These are phyloP conservation scores for Macrophya annulata DNA, from an alignment of 2,888 invertebrate species.

Conservation along the genomic window DNA sequence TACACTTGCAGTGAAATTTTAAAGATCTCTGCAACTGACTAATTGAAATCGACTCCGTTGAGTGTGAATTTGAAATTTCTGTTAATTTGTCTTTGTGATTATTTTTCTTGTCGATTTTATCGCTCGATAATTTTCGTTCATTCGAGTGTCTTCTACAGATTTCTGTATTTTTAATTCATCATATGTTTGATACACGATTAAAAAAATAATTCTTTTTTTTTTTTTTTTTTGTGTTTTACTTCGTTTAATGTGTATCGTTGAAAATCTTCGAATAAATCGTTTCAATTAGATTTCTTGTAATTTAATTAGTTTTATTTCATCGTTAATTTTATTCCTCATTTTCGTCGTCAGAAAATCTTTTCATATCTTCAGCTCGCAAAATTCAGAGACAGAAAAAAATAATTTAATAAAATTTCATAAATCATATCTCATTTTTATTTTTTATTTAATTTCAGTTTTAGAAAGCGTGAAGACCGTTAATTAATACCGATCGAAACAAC, in stretches of 20 bases:
- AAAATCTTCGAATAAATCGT: constrained; percentile 47
- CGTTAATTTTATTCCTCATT: not conserved
- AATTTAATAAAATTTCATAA: too few relatives aligned
- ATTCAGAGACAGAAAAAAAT: too few relatives aligned
- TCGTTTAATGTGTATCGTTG: constrained; percentile 30
- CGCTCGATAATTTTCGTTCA: not conserved
- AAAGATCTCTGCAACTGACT: constrained; percentile 2
- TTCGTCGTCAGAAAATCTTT: not conserved
- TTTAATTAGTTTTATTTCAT: too few relatives aligned
- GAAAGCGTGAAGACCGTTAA: constrained; percentile 40
- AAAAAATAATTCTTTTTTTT: too few relatives aligned
- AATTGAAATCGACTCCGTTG: constrained; percentile 14
- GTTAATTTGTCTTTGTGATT: constrained; percentile 27
- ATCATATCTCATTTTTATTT: not conserved
- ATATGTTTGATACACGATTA: not conserved
- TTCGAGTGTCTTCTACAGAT: not conserved
- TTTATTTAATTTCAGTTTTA: constrained; percentile 16
- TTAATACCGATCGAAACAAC: not conserved
- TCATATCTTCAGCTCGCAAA: not conserved
- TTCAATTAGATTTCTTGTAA: not conserved
- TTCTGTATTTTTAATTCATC: not conserved
- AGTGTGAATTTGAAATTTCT: constrained; percentile 37
- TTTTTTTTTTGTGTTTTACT: not conserved
- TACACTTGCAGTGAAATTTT: constrained; percentile 57
- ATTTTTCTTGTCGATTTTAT: not conserved